Evolutionary conservation across 2,113 vertebrate species (phyloP).

Genomic region (Rhombomys opimus): DNA sequence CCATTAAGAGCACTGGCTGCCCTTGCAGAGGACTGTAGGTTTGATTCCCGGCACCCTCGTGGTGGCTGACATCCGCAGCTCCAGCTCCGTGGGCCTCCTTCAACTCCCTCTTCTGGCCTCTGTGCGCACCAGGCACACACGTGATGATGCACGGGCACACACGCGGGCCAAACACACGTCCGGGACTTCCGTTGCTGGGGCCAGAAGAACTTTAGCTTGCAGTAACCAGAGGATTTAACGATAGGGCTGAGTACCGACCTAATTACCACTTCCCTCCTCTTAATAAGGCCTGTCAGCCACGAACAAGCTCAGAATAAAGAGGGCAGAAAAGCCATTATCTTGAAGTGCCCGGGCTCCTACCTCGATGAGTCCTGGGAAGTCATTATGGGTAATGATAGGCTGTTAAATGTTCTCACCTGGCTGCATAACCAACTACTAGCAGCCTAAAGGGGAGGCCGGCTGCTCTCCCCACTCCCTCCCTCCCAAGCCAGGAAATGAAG

Average conservation of each 20-base stretch:
- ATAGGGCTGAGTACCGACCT: slow-evolving; percentile 66
- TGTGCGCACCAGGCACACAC: neutral
- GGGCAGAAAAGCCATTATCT: slow-evolving; percentile 75
- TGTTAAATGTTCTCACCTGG: slow-evolving; percentile 49
- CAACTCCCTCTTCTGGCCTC: neutral
- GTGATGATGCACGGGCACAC: neutral
- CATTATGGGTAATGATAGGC: slow-evolving; percentile 78
- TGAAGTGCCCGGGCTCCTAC: slow-evolving; percentile 66
- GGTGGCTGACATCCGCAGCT: neutral
- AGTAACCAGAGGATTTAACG: slow-evolving; percentile 45
- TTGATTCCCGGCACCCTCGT: too few species aligned
- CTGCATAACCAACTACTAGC: slow-evolving; percentile 49
- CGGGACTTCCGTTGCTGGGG: slow-evolving; percentile 43
- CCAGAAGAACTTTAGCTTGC: slow-evolving; percentile 35
- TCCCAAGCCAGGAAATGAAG: neutral
- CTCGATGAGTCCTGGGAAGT: slow-evolving; percentile 76
- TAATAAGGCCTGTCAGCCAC: slow-evolving; percentile 77
- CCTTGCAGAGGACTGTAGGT: too few species aligned
- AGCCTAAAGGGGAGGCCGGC: neutral
- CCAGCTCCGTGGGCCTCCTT: too few species aligned
- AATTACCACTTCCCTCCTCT: slow-evolving; percentile 75
- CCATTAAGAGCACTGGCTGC: neutral
- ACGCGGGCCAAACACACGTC: neutral
- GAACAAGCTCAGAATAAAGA: slow-evolving; percentile 71
- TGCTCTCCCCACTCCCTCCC: too few species aligned